Conservation (phyloP, 2,888 invertebrate species). For the Cantharis lateralis region DNA sequence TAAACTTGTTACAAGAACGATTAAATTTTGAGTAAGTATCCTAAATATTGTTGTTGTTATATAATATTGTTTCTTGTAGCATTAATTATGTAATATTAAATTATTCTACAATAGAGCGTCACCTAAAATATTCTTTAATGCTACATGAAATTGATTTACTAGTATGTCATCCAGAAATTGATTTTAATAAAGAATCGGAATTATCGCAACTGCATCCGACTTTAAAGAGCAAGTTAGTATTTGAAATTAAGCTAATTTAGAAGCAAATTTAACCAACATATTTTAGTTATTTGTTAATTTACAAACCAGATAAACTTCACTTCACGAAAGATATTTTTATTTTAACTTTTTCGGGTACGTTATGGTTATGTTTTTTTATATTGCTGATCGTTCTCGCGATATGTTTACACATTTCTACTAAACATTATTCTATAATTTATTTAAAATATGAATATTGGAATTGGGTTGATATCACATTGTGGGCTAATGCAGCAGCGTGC, state of each 20-base stretch:
- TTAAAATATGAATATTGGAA: constrained; percentile 40
- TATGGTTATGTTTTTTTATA: constrained; percentile 47
- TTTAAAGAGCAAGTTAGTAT: constrained; percentile 12
- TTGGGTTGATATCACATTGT: constrained; percentile 49
- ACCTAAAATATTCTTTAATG: not conserved
- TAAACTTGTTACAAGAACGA: constrained; percentile 9
- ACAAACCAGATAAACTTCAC: constrained; percentile 39
- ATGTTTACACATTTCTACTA: constrained; percentile 42
- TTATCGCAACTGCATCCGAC: constrained; percentile 7
- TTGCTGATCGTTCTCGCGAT: constrained; percentile 41
- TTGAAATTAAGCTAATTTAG: not conserved
- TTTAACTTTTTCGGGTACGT: constrained; percentile 45
- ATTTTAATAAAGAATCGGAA: not conserved
- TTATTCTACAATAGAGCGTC: not conserved
- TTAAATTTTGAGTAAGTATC: constrained; percentile 8
- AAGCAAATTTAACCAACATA: not conserved
- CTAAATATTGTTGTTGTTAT: not conserved
- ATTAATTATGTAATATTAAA: constrained; percentile 6
- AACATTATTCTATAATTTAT: constrained; percentile 37
- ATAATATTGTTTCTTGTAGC: no score
- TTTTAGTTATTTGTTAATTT: constrained; percentile 43
- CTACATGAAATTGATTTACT: constrained; percentile 12
- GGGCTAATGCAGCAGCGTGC: constrained; percentile 51
- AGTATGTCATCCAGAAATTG: constrained; percentile 11
- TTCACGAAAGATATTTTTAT: constrained; percentile 48